Evolutionary conservation across 2,888 invertebrate species (phyloP).

Genomic region (Yponomeuta malinellus): DNA sequence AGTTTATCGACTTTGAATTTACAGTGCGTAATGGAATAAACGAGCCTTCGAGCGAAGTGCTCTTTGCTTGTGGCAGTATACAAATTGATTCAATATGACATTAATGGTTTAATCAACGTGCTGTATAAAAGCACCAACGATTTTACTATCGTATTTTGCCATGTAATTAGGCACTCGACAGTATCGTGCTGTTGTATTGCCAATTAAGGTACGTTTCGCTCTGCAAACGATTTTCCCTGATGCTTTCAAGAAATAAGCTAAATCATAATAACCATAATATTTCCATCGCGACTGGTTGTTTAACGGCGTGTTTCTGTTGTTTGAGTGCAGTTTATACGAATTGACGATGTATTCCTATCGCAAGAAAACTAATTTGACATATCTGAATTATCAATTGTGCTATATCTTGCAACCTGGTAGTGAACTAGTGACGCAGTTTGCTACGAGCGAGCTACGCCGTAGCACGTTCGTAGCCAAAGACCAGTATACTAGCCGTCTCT

Average conservation of each 20-base stretch:
- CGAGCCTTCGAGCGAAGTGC: neutral
- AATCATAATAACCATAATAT: neutral
- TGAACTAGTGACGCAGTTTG: neutral
- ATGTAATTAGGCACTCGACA: neutral
- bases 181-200: neutral
- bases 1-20: neutral
- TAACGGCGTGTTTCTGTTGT: neutral
- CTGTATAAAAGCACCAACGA: neutral
- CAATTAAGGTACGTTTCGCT: neutral
- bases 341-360: neutral
- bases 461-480: neutral
- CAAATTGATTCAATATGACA: neutral
- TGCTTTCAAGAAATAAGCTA: neutral
- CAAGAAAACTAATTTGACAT: too few relatives aligned
- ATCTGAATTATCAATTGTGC: too few relatives aligned
- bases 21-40: neutral
- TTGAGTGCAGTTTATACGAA: neutral
- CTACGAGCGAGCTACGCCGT: conserved; percentile 4
- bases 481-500: neutral
- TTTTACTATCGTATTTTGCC: neutral
- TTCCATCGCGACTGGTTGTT: neutral
- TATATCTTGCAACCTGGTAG: neutral
- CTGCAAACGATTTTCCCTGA: neutral
- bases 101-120: too few relatives aligned
- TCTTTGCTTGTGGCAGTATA: neutral